Percentiles rank a stretch among this genome's conserved stretches.
phyloP scores from a whole-genome alignment of 2,113 vertebrate genomes.

The Elanus axillaris region DNA sequence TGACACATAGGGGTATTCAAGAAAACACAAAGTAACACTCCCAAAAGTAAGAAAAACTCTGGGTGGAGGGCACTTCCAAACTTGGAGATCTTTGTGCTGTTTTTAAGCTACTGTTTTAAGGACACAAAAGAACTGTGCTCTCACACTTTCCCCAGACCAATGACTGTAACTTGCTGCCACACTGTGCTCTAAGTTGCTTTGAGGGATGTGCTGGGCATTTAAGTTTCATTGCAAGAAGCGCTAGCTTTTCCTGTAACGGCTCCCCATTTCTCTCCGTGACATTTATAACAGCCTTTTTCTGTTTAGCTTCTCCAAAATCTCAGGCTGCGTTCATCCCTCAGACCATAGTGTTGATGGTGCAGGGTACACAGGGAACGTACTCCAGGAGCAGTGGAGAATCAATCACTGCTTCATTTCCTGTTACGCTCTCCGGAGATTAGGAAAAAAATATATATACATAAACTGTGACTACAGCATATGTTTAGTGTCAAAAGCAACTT shows the following conservation, averaged over 20 bases:
- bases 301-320: not conserved
- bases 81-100: not conserved
- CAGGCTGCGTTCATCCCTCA: not conserved
- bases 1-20: not conserved
- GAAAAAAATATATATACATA: not conserved
- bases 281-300: not conserved
- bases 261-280: not conserved
- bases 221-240: not conserved
- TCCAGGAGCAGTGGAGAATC: not conserved
- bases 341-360: fast-evolving
- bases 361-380: not conserved
- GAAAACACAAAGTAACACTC: not conserved
- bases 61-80: not conserved
- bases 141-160: not conserved
- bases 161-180: not conserved
- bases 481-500: not conserved
- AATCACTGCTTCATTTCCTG: not conserved
- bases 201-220: not conserved
- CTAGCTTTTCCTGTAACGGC: not conserved
- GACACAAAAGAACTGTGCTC: not conserved
- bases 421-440: not conserved
- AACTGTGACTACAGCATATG: not conserved
- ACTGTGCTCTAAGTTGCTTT: not conserved
- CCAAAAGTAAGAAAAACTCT: not conserved
- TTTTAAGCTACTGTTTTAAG: not conserved